These are phyloP conservation scores for Coleophora flavipennella DNA, from an alignment of 2,888 invertebrate species.

Conservation along the genomic window DNA sequence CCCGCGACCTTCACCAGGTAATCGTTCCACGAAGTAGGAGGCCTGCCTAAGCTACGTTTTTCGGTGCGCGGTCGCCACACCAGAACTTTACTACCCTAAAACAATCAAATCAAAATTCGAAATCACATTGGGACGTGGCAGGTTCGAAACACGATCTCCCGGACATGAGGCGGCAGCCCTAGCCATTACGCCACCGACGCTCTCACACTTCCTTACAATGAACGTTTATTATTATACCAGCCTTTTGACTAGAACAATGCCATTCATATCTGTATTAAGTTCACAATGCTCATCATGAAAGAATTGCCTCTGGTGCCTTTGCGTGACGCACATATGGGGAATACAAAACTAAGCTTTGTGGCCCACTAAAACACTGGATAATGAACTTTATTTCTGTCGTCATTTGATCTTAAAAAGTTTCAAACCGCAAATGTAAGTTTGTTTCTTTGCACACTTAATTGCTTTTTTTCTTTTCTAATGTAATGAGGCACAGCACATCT, in stretches of 20 bases:
- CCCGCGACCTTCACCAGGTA: too few species aligned
- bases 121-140: too few species aligned
- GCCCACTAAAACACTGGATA: not conserved
- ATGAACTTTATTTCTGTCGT: slow-evolving; percentile 1
- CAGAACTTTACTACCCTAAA: too few species aligned
- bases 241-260: slow-evolving; percentile 54
- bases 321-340: slow-evolving; percentile 46
- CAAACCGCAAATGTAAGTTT: slow-evolving; percentile 12
- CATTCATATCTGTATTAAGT: slow-evolving; percentile 55
- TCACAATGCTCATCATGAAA: slow-evolving; percentile 68
- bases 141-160: too few species aligned
- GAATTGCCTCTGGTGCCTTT: slow-evolving; percentile 45
- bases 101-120: too few species aligned
- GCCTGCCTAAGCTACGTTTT: too few species aligned
- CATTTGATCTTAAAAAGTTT: not conserved
- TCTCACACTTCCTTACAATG: slow-evolving; percentile 2
- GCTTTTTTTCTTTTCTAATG: slow-evolving; percentile 55
- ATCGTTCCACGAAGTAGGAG: too few species aligned
- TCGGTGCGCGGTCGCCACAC: too few species aligned
- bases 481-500: slow-evolving; percentile 68
- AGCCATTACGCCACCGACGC: too few species aligned
- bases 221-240: slow-evolving; percentile 17
- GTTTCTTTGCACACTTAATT: slow-evolving; percentile 49
- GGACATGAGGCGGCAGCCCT: too few species aligned
- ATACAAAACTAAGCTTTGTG: not conserved